phyloP scores from a whole-genome alignment of 2,797 vertebrate species.

The Pipistrellus nathusii region DNA sequence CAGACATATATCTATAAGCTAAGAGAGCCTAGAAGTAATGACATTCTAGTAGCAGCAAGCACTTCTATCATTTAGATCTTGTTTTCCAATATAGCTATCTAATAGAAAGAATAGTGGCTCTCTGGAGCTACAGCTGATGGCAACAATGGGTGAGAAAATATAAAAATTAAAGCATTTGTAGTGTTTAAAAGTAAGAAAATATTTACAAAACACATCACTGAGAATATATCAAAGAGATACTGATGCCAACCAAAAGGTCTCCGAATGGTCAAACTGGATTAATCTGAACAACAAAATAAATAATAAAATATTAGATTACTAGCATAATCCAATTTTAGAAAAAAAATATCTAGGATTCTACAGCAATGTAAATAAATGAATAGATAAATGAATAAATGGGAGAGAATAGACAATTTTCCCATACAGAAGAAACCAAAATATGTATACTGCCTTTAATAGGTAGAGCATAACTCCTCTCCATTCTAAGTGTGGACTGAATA shows the following conservation, averaged over 20 bases:
- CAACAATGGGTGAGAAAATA: background rate
- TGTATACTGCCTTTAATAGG: background rate
- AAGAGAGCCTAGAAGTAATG: background rate
- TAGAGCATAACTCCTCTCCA: background rate
- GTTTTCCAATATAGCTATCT: background rate
- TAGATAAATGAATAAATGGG: background rate
- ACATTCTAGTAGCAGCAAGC: background rate
- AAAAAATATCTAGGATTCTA: background rate
- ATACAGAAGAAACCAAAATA: background rate
- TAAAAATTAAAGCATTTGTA: background rate
- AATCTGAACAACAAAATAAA: background rate
- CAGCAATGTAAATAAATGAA: background rate
- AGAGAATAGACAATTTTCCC: background rate
- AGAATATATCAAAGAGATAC: background rate
- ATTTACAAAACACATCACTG: background rate
- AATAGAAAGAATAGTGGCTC: background rate
- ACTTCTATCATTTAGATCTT: background rate
- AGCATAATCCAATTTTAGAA: background rate
- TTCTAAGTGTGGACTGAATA: background rate
- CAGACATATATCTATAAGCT: background rate
- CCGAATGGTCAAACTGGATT: background rate
- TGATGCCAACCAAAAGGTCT: background rate
- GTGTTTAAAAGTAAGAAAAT: background rate
- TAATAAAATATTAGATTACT: background rate
- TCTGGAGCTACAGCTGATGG: background rate